Evolutionary conservation across 1,140 invertebrate species (phyloP), one percentile per base, ranked within the genome.

Genomic region (Ceratitis capitata): DNA sequence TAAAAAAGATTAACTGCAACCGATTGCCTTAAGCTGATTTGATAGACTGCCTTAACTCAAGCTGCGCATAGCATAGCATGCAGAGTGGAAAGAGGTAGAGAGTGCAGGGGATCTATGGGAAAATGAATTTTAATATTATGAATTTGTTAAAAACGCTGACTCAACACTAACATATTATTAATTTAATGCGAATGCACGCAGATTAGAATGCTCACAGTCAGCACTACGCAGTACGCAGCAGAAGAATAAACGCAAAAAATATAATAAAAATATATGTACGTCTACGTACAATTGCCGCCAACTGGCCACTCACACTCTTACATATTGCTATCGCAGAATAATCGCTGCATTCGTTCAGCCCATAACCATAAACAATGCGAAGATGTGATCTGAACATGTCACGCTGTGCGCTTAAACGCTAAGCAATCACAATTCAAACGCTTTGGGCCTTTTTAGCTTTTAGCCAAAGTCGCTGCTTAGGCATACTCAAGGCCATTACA

Each of bases 341-440:
- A 19, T 2, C 42, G 45, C n/a, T 26, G 32, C 4, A 78, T n/a
- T n/a, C 9, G 19, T 23, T 23, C 12, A 19, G 69, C 69, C 39
- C 69, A 78, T 78, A 78, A 78, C 23, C 69, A 78, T 78, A 78
- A 78, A 78, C 69, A 78, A 78, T 78, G 69, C n/a, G 69, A 78
- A 78, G 69, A 78, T 78, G 69, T 78, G 69, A 78, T 78, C 69
- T 78, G 69, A 23, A 78, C 69, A 78, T 78, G 69, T 78, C 69
- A 78, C 14, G 69, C 39, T 78, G 69, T 78, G 69, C 69, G 69
- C 69, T 39, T 10, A 7, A 39, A 35, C 64, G 9, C 64, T 26
- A 74, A 74, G 32, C 39, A 45, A 78, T 26, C 69, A 45, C 69
- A 26, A 78, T 19, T 45, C 69, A 78, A 42, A 35, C n/a, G 39